Conservation (phyloP, 2,113 vertebrate species). For the Paralichthys olivaceus region DNA sequence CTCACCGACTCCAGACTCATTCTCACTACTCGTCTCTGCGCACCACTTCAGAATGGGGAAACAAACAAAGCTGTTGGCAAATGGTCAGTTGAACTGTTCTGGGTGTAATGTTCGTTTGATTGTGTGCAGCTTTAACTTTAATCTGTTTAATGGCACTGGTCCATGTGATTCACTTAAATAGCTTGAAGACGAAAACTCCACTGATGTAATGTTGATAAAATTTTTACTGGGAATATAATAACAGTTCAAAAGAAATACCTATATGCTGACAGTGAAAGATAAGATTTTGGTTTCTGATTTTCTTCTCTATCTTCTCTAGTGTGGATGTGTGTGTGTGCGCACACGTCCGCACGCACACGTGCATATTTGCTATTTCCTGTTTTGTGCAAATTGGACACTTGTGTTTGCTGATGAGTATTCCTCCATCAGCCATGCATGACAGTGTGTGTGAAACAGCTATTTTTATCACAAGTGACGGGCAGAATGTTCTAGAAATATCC, state of each 20-base stretch:
- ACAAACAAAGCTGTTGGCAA: too few relatives aligned
- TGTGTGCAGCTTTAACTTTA: constrained; percentile 1
- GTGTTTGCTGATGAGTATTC: constrained; percentile 62
- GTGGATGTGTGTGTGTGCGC: neutral
- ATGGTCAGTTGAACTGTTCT: neutral
- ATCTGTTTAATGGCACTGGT: neutral
- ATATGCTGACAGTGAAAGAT: too few relatives aligned
- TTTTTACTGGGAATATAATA: too few relatives aligned
- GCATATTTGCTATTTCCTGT: constrained; percentile 64
- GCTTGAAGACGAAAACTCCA: too few relatives aligned
- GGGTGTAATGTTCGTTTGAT: neutral
- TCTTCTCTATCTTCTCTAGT: neutral
- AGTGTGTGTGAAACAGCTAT: constrained; percentile 47
- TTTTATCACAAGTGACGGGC: constrained; percentile 38
- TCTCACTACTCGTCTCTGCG: too few relatives aligned
- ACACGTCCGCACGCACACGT: neutral
- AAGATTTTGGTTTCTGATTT: too few relatives aligned
- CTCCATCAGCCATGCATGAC: constrained; percentile 27
- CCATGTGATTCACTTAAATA: too few relatives aligned
- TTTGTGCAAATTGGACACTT: constrained; percentile 31
- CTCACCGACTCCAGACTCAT: too few relatives aligned
- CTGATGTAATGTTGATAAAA: too few relatives aligned
- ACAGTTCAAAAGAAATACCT: too few relatives aligned
- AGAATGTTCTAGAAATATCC: constrained; percentile 21
- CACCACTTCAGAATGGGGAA: too few relatives aligned